phyloP scores from a whole-genome alignment of 2,797 vertebrate genomes.

The Aselliscus stoliczkanus region DNA sequence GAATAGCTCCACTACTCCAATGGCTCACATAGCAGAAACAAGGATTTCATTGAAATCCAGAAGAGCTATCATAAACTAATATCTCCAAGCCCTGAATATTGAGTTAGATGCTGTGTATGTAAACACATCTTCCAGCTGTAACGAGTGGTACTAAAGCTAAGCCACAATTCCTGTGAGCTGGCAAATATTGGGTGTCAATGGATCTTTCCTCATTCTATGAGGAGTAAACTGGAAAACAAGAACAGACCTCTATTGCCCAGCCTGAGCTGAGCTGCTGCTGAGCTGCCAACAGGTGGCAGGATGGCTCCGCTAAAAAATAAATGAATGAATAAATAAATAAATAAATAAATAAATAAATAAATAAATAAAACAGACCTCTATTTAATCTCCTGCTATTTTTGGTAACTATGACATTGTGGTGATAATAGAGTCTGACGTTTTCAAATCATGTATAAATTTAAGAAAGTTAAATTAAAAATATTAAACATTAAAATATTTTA shows the following conservation, averaged over 20 bases:
- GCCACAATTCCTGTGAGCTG: neutral
- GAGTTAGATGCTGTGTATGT: neutral
- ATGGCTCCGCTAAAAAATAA: too few species aligned
- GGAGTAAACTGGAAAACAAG: slow-evolving; percentile 33
- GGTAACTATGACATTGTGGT: neutral
- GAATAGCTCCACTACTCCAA: neutral
- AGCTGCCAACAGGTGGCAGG: too few species aligned
- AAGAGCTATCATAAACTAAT: neutral
- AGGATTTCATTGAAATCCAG: neutral
- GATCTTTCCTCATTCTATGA: neutral
- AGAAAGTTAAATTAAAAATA: too few species aligned
- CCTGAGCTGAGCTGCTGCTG: too few species aligned
- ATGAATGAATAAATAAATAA: too few species aligned
- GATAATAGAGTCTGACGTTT: neutral
- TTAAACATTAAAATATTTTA: too few species aligned
- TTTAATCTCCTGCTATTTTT: neutral
- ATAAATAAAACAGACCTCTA: neutral
- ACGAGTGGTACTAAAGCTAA: neutral
- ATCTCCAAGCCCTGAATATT: neutral
- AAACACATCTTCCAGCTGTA: neutral
- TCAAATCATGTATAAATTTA: neutral
- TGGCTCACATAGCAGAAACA: neutral
- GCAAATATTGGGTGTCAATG: neutral
- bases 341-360: too few species aligned
- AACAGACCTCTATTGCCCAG: neutral